Conservation (phyloP, 2,113 vertebrate genomes). For the Petromus typicus region DNA sequence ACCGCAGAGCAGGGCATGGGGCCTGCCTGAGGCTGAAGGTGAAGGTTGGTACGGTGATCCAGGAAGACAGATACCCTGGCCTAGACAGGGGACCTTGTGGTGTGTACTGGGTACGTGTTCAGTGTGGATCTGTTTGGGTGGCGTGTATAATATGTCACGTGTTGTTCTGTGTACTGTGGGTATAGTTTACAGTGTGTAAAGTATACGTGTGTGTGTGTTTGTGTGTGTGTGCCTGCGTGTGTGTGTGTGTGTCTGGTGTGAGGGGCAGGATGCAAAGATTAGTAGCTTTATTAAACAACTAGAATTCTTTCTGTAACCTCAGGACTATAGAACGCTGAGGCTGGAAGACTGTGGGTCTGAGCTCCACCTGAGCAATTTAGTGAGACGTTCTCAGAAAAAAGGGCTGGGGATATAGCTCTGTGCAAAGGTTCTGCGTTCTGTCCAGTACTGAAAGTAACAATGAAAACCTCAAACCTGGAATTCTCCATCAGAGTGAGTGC, state of each 20-base stretch:
- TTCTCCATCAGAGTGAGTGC: not conserved
- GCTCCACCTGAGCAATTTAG: not conserved
- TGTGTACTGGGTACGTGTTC: not conserved
- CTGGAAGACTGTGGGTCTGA: not conserved
- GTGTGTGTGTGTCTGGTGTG: not conserved
- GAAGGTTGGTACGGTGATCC: not conserved
- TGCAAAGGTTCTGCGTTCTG: not conserved
- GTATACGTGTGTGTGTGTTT: too few species aligned
- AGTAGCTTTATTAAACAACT: not conserved
- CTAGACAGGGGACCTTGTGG: not conserved
- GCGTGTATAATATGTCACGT: not conserved
- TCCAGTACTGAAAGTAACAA: not conserved
- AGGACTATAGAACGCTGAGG: not conserved
- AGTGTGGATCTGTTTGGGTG: not conserved
- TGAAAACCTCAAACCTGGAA: not conserved
- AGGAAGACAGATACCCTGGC: not conserved
- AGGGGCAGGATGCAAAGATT: not conserved
- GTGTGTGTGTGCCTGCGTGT: not conserved
- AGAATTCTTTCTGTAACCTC: not conserved
- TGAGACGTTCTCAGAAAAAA: not conserved
- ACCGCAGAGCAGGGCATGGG: not conserved
- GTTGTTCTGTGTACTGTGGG: not conserved
- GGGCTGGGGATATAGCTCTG: not conserved
- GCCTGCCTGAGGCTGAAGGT: not conserved
- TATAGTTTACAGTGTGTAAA: not conserved